phyloP scores from a whole-genome alignment of 2,113 vertebrate species.

The Vulpes lagopus region DNA sequence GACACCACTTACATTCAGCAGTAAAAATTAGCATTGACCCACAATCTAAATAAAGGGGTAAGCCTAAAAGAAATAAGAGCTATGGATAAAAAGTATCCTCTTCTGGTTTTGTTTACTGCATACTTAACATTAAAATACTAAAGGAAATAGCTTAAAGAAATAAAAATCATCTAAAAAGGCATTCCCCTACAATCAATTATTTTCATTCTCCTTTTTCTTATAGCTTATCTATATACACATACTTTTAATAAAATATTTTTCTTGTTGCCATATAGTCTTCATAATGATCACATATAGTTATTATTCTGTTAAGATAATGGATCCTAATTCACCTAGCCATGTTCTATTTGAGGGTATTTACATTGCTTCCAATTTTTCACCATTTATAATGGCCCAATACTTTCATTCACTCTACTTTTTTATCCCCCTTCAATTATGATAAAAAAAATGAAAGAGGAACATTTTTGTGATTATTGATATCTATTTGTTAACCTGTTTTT shows the following conservation, averaged over 20 bases:
- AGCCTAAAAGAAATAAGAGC: neutral
- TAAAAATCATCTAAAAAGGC: neutral
- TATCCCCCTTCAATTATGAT: neutral
- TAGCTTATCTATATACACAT: neutral
- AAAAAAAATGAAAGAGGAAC: slow-evolving; percentile 41
- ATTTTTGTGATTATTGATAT: neutral
- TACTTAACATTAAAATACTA: neutral
- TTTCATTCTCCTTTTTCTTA: neutral
- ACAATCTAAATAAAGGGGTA: neutral
- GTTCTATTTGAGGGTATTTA: neutral
- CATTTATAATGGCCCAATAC: neutral
- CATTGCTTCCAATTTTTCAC: neutral
- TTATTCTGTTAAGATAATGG: neutral
- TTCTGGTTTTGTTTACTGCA: neutral
- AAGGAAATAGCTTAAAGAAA: slow-evolving; percentile 1
- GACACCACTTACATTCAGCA: neutral
- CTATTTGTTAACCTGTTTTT: neutral
- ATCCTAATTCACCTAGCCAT: neutral
- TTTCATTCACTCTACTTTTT: neutral
- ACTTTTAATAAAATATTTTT: slow-evolving; percentile 59
- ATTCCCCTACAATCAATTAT: neutral
- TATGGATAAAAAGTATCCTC: neutral
- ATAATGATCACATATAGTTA: neutral
- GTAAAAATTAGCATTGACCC: neutral
- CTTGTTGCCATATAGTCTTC: neutral